Percentiles rank a stretch among this genome's conserved stretches.
phyloP scores from a whole-genome alignment of 2,797 vertebrate species.

The Galago senegalensis region DNA sequence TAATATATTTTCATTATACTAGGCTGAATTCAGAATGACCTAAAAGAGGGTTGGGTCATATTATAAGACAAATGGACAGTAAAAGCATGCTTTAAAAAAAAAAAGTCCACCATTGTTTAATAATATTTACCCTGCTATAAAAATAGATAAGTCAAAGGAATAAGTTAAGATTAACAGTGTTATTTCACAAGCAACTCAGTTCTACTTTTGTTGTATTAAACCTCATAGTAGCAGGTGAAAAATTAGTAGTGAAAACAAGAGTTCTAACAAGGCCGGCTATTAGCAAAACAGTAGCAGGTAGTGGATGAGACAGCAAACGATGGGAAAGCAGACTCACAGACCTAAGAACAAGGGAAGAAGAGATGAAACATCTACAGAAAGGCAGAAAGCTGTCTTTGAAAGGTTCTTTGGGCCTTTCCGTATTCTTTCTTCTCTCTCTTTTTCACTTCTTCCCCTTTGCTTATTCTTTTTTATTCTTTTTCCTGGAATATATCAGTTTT shows the following conservation, averaged over 20 bases:
- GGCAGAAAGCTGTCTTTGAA: constrained; percentile 60
- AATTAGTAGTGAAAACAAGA: constrained; percentile 43
- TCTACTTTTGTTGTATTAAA: constrained; percentile 22
- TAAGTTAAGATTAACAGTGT: constrained; percentile 48
- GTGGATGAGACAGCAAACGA: background rate
- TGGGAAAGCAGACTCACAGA: background rate
- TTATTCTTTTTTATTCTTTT: background rate
- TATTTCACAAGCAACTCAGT: constrained; percentile 69
- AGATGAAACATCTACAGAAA: constrained; percentile 5
- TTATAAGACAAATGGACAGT: constrained; percentile 29
- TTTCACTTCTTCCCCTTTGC: constrained; percentile 3
- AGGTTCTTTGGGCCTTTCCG: constrained; percentile 74
- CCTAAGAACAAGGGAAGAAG: constrained; percentile 46
- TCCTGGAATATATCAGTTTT: constrained; percentile 17
- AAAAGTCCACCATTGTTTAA: constrained; percentile 45
- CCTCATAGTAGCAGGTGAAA: constrained; percentile 49
- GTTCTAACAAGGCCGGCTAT: constrained; percentile 26
- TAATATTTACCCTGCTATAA: constrained; percentile 63
- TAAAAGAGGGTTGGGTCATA: constrained; percentile 31
- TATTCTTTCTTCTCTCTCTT: constrained; percentile 23
- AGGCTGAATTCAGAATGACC: constrained; percentile 52
- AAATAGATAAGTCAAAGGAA: constrained; percentile 68
- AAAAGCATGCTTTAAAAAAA: constrained; percentile 55
- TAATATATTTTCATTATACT: constrained; percentile 59
- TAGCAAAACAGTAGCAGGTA: constrained; percentile 54